Conservation (phyloP, 1,140 invertebrate species). For the Cephus cinctus region DNA sequence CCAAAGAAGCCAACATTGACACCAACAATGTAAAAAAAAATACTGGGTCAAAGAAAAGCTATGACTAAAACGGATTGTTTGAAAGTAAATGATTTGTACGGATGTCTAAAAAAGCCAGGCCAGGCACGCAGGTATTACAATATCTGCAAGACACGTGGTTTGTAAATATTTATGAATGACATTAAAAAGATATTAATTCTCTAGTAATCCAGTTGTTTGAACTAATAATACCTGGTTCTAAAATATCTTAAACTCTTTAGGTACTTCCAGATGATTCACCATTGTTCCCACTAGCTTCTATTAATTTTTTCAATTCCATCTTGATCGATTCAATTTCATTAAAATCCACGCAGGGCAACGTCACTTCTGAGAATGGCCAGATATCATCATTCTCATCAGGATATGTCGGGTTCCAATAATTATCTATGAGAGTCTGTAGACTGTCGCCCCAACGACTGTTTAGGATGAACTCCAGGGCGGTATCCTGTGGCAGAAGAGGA, state of each 20-base stretch:
- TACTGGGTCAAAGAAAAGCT: constrained; percentile 61
- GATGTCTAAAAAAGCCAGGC: constrained; percentile 59
- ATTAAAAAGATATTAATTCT: too few species aligned
- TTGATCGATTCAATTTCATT: background rate
- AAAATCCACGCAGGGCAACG: constrained; percentile 2
- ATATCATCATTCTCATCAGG: constrained; percentile 7
- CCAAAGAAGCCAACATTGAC: constrained; percentile 64
- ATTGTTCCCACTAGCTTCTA: too few species aligned
- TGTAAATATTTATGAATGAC: too few species aligned
- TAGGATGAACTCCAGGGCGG: constrained; percentile 7
- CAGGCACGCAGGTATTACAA: constrained; percentile 62
- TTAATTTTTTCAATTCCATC: background rate
- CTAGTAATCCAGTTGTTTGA: too few species aligned
- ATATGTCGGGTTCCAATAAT: constrained; percentile 6
- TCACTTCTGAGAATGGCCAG: constrained; percentile 16
- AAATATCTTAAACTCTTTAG: too few species aligned
- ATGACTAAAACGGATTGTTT: constrained; percentile 68
- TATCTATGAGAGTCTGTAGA: constrained; percentile 11
- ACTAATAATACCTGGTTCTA: too few species aligned
- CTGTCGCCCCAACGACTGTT: constrained; percentile 13
- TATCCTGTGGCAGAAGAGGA: constrained; percentile 1
- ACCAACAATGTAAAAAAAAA: constrained; percentile 54
- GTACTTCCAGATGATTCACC: too few species aligned
- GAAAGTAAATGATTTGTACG: constrained; percentile 71
- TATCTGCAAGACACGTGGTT: constrained; percentile 62